Percentiles rank a stretch among this genome's conserved stretches.
Evolutionary conservation across 1,140 invertebrate genomes (phyloP).

Genomic region (Mycetomoellerius zeteki): DNA sequence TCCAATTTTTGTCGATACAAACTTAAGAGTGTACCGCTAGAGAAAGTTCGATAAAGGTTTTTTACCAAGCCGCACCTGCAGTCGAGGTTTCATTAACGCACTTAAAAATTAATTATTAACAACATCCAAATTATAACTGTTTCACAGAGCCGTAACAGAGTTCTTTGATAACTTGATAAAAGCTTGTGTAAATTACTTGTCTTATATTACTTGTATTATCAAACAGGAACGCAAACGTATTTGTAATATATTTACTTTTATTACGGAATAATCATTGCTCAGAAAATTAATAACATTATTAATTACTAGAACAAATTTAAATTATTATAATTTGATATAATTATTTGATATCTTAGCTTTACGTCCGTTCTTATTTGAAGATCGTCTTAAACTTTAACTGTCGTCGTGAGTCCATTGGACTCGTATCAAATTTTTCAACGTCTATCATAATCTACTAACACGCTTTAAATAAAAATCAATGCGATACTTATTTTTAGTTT

Average conservation of each 20-base stretch:
- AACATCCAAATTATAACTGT: neutral
- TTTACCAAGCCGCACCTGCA: neutral
- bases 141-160: neutral
- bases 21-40: neutral
- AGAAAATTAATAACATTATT: neutral
- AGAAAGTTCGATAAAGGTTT: neutral
- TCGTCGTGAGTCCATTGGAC: too few species aligned
- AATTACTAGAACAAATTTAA: neutral
- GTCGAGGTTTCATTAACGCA: conserved; percentile 8
- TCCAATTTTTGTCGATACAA: too few species aligned
- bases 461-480: too few species aligned
- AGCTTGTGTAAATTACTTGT: neutral
- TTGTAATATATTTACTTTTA: conserved; percentile 1
- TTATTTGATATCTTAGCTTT: too few species aligned
- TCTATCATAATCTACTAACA: too few species aligned
- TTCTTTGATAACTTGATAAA: conserved; percentile 3
- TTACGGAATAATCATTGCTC: neutral
- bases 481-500: too few species aligned
- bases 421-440: too few species aligned
- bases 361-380: too few species aligned
- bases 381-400: too few species aligned
- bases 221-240: neutral
- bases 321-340: too few species aligned
- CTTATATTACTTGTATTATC: conserved; percentile 28
- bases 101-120: neutral